Percentiles rank a stretch among this genome's conserved stretches.
Evolutionary conservation across 2,888 invertebrate genomes (phyloP).

Genomic region (Lordiphosa andalusiaca): DNA sequence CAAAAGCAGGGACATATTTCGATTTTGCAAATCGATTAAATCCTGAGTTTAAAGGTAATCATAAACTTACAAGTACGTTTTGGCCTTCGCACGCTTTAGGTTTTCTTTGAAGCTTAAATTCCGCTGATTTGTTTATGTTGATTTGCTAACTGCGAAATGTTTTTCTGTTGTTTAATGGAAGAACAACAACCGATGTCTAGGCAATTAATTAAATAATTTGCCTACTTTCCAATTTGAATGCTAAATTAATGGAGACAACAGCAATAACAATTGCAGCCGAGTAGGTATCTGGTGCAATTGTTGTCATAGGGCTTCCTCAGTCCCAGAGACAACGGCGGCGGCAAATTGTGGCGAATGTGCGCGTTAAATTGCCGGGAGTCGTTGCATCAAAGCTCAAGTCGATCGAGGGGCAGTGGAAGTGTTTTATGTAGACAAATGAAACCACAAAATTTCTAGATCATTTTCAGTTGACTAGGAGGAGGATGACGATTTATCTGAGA

Average conservation of each 20-base stretch:
- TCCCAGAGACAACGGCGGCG: conserved; percentile 4
- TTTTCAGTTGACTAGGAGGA: neutral
- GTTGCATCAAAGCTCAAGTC: conserved; percentile 2
- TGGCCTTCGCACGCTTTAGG: no score
- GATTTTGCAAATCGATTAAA: no score
- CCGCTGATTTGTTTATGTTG: no score
- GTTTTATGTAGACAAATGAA: neutral
- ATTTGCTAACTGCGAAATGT: neutral
- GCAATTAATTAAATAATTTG: conserved; percentile 58
- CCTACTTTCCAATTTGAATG: conserved; percentile 37
- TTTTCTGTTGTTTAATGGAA: no score
- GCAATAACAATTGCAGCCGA: conserved; percentile 14
- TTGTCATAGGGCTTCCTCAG: conserved; percentile 26
- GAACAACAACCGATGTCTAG: conserved; percentile 4
- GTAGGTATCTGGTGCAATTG: conserved; percentile 8
- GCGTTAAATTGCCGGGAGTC: neutral
- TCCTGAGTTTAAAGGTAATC: no score
- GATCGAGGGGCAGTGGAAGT: neutral
- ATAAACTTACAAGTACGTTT: no score
- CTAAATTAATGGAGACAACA: conserved; percentile 35
- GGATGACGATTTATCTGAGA: no score
- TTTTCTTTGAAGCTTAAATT: no score
- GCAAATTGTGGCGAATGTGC: conserved; percentile 4
- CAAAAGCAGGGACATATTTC: no score
- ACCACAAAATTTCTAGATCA: neutral